Conservation (phyloP, 2,113 vertebrate species). For the Pandion haliaetus region DNA sequence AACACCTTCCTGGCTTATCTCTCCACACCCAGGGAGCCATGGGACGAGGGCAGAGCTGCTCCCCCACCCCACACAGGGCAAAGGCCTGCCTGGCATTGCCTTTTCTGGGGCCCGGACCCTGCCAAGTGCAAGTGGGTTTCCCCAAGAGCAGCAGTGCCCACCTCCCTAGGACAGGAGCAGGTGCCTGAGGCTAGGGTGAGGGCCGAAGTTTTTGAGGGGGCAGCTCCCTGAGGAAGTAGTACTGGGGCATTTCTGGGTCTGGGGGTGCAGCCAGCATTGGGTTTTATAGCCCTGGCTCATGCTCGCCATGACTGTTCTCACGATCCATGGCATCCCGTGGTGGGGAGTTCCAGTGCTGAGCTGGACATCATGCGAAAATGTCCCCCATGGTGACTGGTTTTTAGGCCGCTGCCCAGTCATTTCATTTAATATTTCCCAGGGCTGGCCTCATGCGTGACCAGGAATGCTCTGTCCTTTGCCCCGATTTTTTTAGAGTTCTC, state of each 20-base stretch:
- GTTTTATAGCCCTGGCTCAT: not conserved
- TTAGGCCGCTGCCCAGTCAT: not conserved
- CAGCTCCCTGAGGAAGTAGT: not conserved
- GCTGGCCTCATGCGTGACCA: not conserved
- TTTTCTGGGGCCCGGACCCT: not conserved
- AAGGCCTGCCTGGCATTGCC: constrained; percentile 55
- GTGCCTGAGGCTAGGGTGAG: not conserved
- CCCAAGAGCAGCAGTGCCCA: not conserved
- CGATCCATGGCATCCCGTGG: accelerated
- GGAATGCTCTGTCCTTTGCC: not conserved
- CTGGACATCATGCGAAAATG: accelerated
- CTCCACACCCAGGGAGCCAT: constrained; percentile 28
- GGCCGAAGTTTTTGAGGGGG: accelerated
- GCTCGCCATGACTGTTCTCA: accelerated
- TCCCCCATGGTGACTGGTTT: accelerated
- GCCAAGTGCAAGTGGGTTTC: not conserved
- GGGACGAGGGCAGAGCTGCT: constrained; percentile 44
- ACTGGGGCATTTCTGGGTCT: not conserved
- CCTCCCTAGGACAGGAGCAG: not conserved
- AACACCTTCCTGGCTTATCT: constrained; percentile 61
- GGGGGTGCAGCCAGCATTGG: not conserved
- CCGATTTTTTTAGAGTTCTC: not conserved
- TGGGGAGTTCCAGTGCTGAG: not conserved
- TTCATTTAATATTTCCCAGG: not conserved
- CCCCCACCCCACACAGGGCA: constrained; percentile 20